Base-by-base conservation (phyloP, 2,113 vertebrate genomes). In the Corythoichthys haematopterus region DNA sequence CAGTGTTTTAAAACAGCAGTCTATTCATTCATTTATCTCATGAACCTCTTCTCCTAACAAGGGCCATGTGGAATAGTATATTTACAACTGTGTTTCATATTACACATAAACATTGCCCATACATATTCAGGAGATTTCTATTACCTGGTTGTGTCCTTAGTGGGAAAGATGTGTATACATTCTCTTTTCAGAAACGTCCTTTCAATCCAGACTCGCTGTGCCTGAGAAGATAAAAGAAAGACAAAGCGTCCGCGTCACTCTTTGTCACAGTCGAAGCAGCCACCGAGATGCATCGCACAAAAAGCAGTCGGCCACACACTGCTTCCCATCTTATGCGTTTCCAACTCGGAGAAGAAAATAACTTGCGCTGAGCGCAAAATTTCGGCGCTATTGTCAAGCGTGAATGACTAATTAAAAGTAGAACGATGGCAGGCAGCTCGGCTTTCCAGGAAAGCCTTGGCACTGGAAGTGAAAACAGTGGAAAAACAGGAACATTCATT, bases 201-300 rank as follows among this genome's bases (percentile, higher is more conserved):
- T 80, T 99, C 97, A 79, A 98, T 95, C 97, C 97, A 99, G 65
- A 90, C 91, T 85, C 91, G 96, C 70, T 95, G 94, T 73, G 91
- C 91, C 97, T 99, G 80, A 20, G 78, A 68, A 81, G 76, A 82
- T 20, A 80, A 65, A 67, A 68, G 2, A 51, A 51, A 51, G 37
- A 4, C 15, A 69, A 9, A 10, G 12, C 33, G 40, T 70, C 45
- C 57, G 57, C 3, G 43, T 61, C 12, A 51, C n/a, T 28, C 12
- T 13, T 16, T 64, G 63, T 74, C 65, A 45, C 20, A 12, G 9
- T 3, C 16, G 0, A 43, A 66, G 72, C 65, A 67, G 58, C 65
- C 62, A 70, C 69, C 67, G 61, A 72, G 75, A 80, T 65, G 38
- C 64, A 68, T 57, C 60, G 10, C 55, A 73, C 76, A 64, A 77